A percentile compares a stretch with the other conserved stretches of the same genome.
Evolutionary conservation across 2,888 invertebrate genomes (phyloP).

Genomic region (Ptilodon capucinus): DNA sequence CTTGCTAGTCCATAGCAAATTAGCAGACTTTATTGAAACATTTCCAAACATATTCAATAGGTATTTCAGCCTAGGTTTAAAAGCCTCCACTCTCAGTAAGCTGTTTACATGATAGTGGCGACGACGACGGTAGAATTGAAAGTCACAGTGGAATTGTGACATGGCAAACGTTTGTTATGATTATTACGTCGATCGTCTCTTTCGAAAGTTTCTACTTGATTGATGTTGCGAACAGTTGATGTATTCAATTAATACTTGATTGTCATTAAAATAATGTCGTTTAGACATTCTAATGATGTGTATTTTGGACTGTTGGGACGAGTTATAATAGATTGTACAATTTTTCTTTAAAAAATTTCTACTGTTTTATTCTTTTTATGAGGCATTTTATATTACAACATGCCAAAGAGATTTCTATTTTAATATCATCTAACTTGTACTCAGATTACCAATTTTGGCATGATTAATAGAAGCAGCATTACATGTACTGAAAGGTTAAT

Average conservation of each 20-base stretch:
- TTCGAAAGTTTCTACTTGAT: background rate
- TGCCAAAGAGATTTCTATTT: too few relatives aligned
- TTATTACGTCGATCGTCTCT: background rate
- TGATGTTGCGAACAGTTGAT: background rate
- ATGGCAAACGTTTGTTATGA: background rate
- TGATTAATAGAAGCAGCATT: slow-evolving; percentile 8
- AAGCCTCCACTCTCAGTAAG: background rate
- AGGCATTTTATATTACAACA: too few relatives aligned
- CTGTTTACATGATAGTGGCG: background rate
- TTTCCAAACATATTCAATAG: background rate
- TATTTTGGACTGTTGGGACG: background rate
- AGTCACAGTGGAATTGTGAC: background rate
- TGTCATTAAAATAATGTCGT: background rate
- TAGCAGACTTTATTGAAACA: background rate
- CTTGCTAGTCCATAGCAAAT: background rate
- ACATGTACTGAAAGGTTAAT: slow-evolving; percentile 14
- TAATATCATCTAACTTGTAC: too few relatives aligned
- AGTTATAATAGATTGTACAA: too few relatives aligned
- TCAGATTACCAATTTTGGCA: too few relatives aligned
- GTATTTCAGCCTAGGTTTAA: background rate
- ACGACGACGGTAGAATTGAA: background rate
- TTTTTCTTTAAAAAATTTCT: too few relatives aligned
- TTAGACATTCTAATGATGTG: background rate
- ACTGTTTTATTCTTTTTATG: too few relatives aligned
- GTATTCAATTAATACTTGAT: background rate